Conservation (phyloP, 2,888 invertebrate species). For the Pollenia angustigena region DNA sequence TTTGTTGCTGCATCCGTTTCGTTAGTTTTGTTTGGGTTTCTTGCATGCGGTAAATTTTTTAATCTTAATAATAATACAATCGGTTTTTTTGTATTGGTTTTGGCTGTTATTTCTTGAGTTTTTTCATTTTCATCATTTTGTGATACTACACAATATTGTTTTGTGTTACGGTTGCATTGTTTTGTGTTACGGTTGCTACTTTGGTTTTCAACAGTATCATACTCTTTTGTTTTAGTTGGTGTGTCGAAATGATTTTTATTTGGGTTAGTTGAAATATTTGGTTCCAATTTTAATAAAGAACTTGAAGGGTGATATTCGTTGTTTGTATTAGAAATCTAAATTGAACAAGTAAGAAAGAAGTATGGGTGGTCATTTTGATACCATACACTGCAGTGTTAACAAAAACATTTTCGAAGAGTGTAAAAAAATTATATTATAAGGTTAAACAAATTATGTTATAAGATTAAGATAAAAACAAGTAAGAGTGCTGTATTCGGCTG, state of each 20-base stretch:
- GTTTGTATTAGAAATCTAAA: neutral
- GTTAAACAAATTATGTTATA: too few species aligned
- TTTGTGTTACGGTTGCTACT: neutral
- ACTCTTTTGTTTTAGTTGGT: neutral
- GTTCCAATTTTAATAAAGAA: neutral
- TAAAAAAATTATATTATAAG: neutral
- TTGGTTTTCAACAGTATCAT: neutral
- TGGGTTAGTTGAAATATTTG: neutral
- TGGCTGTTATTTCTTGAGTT: neutral
- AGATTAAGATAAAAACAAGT: too few species aligned
- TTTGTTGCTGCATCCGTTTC: neutral
- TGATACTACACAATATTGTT: slow-evolving; percentile 35
- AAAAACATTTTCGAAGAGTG: neutral
- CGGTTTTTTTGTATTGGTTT: neutral
- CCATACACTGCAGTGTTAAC: too few species aligned
- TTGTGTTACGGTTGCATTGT: neutral
- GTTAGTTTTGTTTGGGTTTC: neutral
- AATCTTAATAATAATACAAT: slow-evolving; percentile 43
- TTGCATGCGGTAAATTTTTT: neutral
- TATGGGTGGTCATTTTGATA: neutral
- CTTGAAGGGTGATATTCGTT: neutral
- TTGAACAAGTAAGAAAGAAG: neutral
- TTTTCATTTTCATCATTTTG: neutral
- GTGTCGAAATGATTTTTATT: neutral
- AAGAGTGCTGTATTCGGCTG: too few species aligned